phyloP scores from a whole-genome alignment of 1,140 invertebrate genomes.

The Zophobas morio region DNA sequence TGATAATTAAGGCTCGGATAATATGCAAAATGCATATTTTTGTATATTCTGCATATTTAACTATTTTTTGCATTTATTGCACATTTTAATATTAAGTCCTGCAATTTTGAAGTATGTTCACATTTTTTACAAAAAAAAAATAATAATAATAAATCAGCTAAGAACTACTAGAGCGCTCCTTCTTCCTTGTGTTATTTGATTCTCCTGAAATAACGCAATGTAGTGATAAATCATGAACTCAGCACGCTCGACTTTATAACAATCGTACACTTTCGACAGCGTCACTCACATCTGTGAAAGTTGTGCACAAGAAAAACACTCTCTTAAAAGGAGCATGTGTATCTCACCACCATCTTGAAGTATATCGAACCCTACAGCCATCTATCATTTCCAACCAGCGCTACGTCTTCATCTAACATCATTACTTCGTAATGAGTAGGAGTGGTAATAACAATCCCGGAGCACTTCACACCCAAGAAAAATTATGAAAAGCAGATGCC shows the following conservation, averaged over 20 bases:
- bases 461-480: constrained; percentile 4
- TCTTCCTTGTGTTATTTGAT: too few species aligned
- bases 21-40: too few species aligned
- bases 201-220: too few species aligned
- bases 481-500: constrained; percentile 10
- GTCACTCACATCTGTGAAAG: constrained; percentile 11
- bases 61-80: too few species aligned
- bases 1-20: too few species aligned
- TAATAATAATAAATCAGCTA: too few species aligned
- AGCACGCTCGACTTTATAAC: background rate
- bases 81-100: too few species aligned
- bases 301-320: constrained; percentile 17
- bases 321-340: background rate
- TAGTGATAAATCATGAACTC: constrained; percentile 2
- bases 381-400: constrained; percentile 38
- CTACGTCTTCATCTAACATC: constrained; percentile 38
- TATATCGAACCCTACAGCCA: constrained; percentile 29
- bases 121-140: too few species aligned
- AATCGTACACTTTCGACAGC: constrained; percentile 9
- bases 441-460: constrained; percentile 13
- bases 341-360: constrained; percentile 7
- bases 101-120: too few species aligned
- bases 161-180: too few species aligned
- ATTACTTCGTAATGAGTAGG: constrained; percentile 25
- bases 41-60: too few species aligned